Evolutionary conservation across 2,888 invertebrate genomes (phyloP).

Genomic region (Dermolepida albohirtum): DNA sequence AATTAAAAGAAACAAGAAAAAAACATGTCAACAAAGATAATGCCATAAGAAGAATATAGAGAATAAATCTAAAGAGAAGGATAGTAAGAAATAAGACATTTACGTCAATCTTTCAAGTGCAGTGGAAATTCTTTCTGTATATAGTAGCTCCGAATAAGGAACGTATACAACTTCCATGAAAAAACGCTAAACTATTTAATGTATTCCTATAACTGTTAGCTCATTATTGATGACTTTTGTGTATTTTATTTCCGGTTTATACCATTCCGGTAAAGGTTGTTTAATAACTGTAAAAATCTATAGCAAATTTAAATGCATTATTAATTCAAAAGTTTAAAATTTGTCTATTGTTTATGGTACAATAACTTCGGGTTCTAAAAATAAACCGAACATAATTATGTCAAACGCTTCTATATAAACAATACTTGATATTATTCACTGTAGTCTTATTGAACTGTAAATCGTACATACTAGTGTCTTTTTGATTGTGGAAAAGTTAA

Average conservation of each 20-base stretch:
- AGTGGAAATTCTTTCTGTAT: constrained; percentile 27
- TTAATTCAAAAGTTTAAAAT: constrained; percentile 8
- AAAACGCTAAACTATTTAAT: constrained; percentile 23
- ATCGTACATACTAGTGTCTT: too few species aligned
- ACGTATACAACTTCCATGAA: constrained; percentile 22
- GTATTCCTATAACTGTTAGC: constrained; percentile 23
- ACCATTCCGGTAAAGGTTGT: constrained; percentile 23
- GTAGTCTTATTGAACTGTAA: not conserved
- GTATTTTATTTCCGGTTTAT: constrained; percentile 34
- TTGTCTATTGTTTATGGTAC: constrained; percentile 37
- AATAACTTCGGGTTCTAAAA: constrained; percentile 20
- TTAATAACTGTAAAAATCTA: constrained; percentile 30
- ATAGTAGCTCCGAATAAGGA: constrained; percentile 22
- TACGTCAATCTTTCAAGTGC: constrained; percentile 1
- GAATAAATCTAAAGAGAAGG: not conserved
- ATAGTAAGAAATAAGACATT: constrained; percentile 9
- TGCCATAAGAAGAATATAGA: not conserved
- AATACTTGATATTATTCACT: constrained; percentile 3
- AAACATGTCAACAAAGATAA: constrained; percentile 13
- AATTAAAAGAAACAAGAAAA: constrained; percentile 1
- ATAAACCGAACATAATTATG: constrained; percentile 15
- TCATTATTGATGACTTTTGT: constrained; percentile 27
- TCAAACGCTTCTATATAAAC: not conserved
- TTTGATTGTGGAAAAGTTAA: too few species aligned
- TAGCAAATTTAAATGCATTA: constrained; percentile 15